Base-by-base conservation (phyloP, 2,113 vertebrate genomes). In the Barnardius zonarius region DNA sequence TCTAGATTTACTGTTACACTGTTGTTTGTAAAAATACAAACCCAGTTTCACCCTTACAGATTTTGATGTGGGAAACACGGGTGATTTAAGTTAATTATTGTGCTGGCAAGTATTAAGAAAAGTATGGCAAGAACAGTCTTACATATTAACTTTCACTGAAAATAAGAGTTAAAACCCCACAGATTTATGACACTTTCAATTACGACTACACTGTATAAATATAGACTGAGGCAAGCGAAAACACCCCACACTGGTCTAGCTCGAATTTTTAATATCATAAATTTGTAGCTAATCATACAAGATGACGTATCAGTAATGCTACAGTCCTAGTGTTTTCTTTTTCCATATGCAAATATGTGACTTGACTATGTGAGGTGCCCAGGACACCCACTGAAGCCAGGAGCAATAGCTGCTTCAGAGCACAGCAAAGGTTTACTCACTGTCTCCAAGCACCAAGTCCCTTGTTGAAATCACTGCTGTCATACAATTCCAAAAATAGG, bases 251-350 rank as follows among this genome's bases (percentile, higher is more conserved):
- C 5, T 4, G 1, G 33, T 61, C 55, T 72, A 93, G 39, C 28
- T 82, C 59, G 31, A 24, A 44, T 37, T 91, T 95, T 72, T 86
- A 68, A 2, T 75, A 75, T 39, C 55, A 64, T 44, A 85, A 54
- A 95, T 72, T 84, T 79, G 9, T 80, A 85, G 48, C 43, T 54
- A 95, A 92, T 85, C 59, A 31, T 61, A 74, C 66, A 93, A 86
- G 46, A 76, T 33, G 89, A 75, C 2, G 1, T n/a, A 85, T 69
- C 35, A 76, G 19, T 20, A 87, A 73, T 43, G 23, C 24, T 84
- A 77, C 59, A 90, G 33, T 41, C 8, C 33, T n/a, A 43, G 14
- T 2, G 18, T 48, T 82, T 92, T 28, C 33, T 78, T 92, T 37
- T 69, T 46, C 51, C 6, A 4, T 9, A 59, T 27, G 31, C 22